phyloP scores from a whole-genome alignment of 2,888 invertebrate species.

The Aspidiotus destructor region DNA sequence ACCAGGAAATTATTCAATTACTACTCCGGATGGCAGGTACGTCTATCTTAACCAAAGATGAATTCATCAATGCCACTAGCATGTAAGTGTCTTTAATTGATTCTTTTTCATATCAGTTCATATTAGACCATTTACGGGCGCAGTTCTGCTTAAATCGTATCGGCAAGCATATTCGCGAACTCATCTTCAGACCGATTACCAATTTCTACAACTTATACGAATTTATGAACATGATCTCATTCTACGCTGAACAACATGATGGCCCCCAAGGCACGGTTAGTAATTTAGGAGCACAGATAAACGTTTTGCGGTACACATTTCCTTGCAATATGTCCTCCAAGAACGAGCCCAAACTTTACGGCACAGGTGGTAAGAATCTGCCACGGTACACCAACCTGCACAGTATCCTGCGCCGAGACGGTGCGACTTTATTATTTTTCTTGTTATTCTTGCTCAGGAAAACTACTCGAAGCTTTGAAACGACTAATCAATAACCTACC shows the following conservation, averaged over 20 bases:
- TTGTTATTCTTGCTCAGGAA: constrained; percentile 42
- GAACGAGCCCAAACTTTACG: constrained; percentile 58
- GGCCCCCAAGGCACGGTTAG: constrained; percentile 43
- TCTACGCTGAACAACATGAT: constrained; percentile 54
- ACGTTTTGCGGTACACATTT: constrained; percentile 58
- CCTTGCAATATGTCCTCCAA: constrained; percentile 61
- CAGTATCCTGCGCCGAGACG: too few species aligned
- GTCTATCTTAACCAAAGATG: neutral
- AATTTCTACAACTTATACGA: constrained; percentile 75
- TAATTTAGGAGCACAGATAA: constrained; percentile 51
- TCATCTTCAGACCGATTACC: constrained; percentile 61
- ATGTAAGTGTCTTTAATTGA: too few species aligned
- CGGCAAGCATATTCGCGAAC: constrained; percentile 54
- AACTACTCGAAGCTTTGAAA: constrained; percentile 55
- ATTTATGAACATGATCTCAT: constrained; percentile 70
- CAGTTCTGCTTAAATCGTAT: constrained; percentile 46
- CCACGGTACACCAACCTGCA: too few species aligned
- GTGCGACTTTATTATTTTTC: neutral
- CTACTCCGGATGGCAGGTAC: constrained; percentile 67
- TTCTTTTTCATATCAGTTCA: constrained; percentile 44
- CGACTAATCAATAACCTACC: constrained; percentile 57
- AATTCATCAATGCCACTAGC: too few species aligned
- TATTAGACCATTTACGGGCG: constrained; percentile 63
- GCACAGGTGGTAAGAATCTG: constrained; percentile 55
- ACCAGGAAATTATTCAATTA: constrained; percentile 67